phyloP scores from a whole-genome alignment of 2,113 vertebrate species.

The Phaethornis superciliosus region DNA sequence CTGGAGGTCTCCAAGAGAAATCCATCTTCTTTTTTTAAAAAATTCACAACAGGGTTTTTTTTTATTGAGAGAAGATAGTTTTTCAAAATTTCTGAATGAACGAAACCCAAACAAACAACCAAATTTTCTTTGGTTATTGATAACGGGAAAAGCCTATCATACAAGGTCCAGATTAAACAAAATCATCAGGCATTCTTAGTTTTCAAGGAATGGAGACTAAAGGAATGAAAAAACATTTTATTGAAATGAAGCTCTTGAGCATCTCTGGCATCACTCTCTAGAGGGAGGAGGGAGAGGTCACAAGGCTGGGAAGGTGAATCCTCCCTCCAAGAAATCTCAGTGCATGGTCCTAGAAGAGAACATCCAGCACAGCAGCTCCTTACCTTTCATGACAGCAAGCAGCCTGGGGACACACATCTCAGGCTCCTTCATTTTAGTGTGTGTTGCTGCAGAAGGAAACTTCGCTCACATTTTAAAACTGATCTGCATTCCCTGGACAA shows the following conservation, averaged over 20 bases:
- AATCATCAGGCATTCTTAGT: background rate
- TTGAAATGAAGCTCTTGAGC: background rate
- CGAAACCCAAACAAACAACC: no score
- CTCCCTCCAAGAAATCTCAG: background rate
- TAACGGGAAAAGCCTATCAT: background rate
- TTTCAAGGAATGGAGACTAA: background rate
- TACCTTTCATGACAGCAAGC: background rate
- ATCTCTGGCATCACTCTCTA: background rate
- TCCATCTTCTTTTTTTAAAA: background rate
- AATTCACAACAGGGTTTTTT: background rate
- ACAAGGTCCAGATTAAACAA: background rate
- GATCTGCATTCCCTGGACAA: background rate
- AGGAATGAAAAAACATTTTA: background rate
- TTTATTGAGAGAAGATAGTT: background rate
- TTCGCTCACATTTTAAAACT: background rate
- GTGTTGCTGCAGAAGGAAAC: background rate
- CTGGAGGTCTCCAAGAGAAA: background rate
- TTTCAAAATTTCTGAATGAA: background rate
- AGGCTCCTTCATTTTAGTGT: rapidly evolving
- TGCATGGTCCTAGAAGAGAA: background rate
- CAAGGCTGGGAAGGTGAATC: background rate
- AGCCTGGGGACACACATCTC: background rate
- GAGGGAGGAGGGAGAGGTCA: background rate
- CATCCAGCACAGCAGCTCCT: background rate
- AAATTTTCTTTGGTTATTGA: background rate